A percentile compares a stretch with the other conserved stretches of the same genome.
Conservation (phyloP, 1,140 invertebrate species). For the Trichonephila clavipes region DNA sequence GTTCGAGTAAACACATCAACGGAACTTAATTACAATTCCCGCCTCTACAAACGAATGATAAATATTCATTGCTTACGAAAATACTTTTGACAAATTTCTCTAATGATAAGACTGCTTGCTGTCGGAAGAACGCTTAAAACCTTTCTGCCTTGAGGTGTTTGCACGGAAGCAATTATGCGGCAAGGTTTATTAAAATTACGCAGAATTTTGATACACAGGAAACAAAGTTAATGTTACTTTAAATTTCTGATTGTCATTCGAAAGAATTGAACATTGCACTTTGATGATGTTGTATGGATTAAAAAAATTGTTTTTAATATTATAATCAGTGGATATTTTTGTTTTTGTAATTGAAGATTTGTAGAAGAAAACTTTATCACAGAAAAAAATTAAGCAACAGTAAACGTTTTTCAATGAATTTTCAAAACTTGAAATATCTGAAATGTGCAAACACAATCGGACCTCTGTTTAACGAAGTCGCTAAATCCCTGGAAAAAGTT, state of each 20-base stretch:
- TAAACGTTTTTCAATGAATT: no score
- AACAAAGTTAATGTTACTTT: not conserved
- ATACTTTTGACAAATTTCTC: conserved; percentile 27
- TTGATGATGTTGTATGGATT: not conserved
- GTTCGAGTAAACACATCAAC: not conserved
- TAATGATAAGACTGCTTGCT: not conserved
- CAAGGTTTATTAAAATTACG: not conserved
- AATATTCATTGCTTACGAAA: conserved; percentile 32
- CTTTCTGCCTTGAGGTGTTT: not conserved
- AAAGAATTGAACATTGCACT: not conserved
- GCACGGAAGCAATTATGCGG: not conserved
- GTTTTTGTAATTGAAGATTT: no score
- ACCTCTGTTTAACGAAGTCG: no score
- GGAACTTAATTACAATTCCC: conserved; percentile 30
- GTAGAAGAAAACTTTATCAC: no score
- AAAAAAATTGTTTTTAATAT: no score
- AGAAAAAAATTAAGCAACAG: no score
- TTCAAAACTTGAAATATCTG: no score
- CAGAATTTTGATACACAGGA: not conserved
- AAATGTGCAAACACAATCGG: no score
- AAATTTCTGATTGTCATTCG: not conserved
- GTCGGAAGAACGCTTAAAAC: not conserved
- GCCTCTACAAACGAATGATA: not conserved
- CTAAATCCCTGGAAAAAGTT: no score
- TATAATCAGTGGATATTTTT: no score